phyloP scores from a whole-genome alignment of 2,113 vertebrate genomes.

The Pelobates fuscus region DNA sequence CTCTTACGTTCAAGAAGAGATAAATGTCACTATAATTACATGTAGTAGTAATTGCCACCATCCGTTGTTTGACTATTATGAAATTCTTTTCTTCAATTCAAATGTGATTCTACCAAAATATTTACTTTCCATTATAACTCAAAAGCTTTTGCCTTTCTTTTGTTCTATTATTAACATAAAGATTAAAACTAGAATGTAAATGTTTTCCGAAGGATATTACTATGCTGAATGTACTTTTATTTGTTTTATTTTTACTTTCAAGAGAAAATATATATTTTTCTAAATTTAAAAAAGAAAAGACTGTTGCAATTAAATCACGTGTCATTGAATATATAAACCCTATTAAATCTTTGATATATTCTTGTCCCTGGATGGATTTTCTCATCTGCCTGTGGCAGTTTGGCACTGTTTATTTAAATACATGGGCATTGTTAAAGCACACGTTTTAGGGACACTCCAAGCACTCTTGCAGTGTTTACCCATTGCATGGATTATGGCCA shows the following conservation, averaged over 20 bases:
- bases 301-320: too few relatives aligned
- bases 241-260: slow-evolving; percentile 10
- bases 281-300: too few relatives aligned
- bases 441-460: too few relatives aligned
- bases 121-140: slow-evolving; percentile 12
- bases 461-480: too few relatives aligned
- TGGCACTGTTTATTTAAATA: too few relatives aligned
- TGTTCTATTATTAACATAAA: slow-evolving; percentile 15
- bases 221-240: slow-evolving; percentile 20
- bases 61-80: slow-evolving; percentile 17
- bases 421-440: too few relatives aligned
- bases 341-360: too few relatives aligned
- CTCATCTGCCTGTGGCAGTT: too few relatives aligned
- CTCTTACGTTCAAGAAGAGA: not conserved
- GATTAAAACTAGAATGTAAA: slow-evolving; percentile 23
- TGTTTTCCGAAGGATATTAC: slow-evolving; percentile 21
- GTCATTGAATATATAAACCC: too few relatives aligned
- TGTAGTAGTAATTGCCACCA: slow-evolving; percentile 9
- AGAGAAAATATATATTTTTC: slow-evolving; percentile 3
- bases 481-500: too few relatives aligned
- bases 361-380: too few relatives aligned
- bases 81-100: slow-evolving; percentile 10
- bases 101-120: slow-evolving; percentile 2
- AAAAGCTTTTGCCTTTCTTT: slow-evolving; percentile 2
- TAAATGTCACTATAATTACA: slow-evolving; percentile 26